Base-by-base conservation (phyloP, 2,113 vertebrate genomes). In the Alectura lathami region DNA sequence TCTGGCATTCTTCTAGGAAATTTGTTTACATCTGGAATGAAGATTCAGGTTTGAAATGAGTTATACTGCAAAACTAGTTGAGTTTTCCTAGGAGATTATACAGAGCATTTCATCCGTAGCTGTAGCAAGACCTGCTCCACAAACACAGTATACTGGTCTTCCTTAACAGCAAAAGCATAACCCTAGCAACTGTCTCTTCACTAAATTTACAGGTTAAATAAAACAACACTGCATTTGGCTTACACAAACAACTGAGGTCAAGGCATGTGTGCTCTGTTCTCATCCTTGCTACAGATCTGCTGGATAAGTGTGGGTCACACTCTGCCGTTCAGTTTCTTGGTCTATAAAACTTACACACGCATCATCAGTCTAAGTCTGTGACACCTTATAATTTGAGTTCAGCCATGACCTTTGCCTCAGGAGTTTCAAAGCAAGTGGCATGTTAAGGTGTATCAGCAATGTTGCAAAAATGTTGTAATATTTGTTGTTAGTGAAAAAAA, bases 261-360 rank as follows among this genome's bases (percentile, higher is more conserved):
- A 92, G 86, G 45, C 21, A 42, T 12, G 21, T 50, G 53, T 69
- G 64, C 47, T 62, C 57, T 86, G 5, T 67, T 95, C 68, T 88
- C 32, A 53, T 77, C 29, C 26, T 43, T 91, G 62, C 45, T 59
- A 66, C 36, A 69, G 81, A 79, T 83, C 40, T 91, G 56, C 43
- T 73, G 54, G 21, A 45, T 87, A 86, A 93, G n/a, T 6, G 6
- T 74, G 54, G 72, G 59, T 76, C 63, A 94, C 63, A 47, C 30
- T 89, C 74, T 92, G 50, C 50, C 53, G 78, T 87, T 94, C 80
- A 79, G 45, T 79, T 89, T 86, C 70, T 91, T 95, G 62, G 38
- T 77, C 82, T 60, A 38, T 85, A 87, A 91, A 97, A 76, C 53
- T 79, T 88, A 63, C 32, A 54, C 47, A 62, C 30, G 42, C 29